These are phyloP conservation scores for Malthinus flaveolus DNA, from an alignment of 2,888 invertebrate species.

Conservation along the genomic window DNA sequence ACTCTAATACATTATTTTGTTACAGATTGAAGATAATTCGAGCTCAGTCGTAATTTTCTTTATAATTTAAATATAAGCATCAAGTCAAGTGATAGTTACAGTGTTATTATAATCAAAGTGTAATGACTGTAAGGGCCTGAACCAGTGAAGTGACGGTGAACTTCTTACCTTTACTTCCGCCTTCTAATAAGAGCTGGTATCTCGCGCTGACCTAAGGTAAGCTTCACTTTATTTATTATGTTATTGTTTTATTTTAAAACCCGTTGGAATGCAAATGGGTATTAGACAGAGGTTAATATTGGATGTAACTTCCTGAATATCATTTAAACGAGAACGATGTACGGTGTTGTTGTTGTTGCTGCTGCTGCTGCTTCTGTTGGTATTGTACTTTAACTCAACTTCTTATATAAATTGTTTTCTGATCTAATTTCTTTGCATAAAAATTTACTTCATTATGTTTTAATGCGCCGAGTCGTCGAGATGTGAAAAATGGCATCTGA, in stretches of 20 bases:
- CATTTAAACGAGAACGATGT: constrained; percentile 24
- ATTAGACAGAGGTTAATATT: constrained; percentile 22
- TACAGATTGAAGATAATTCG: too few relatives aligned
- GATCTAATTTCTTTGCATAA: too few relatives aligned
- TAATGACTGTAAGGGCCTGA: constrained; percentile 27
- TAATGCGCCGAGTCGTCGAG: too few relatives aligned
- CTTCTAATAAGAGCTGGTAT: constrained; percentile 33
- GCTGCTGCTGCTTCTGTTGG: constrained; percentile 7
- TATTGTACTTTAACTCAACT: background rate
- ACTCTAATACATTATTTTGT: too few relatives aligned
- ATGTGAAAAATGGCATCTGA: too few relatives aligned
- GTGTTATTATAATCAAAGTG: constrained; percentile 28
- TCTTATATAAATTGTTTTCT: too few relatives aligned
- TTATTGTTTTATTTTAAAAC: constrained; percentile 25
- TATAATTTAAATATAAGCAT: too few relatives aligned
- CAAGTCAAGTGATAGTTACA: constrained; percentile 25
- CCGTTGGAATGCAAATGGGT: constrained; percentile 25
- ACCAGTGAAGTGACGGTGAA: constrained; percentile 21
- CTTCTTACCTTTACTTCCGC: constrained; percentile 34
- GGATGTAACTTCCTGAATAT: constrained; percentile 24
- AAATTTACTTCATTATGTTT: too few relatives aligned
- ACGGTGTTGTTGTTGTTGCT: constrained; percentile 9
- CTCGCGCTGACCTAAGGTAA: constrained; percentile 39
- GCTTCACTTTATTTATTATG: constrained; percentile 20
- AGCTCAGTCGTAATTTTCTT: too few relatives aligned